Base-by-base conservation (phyloP, 2,888 invertebrate species). In the Sympetrum striolatum region DNA sequence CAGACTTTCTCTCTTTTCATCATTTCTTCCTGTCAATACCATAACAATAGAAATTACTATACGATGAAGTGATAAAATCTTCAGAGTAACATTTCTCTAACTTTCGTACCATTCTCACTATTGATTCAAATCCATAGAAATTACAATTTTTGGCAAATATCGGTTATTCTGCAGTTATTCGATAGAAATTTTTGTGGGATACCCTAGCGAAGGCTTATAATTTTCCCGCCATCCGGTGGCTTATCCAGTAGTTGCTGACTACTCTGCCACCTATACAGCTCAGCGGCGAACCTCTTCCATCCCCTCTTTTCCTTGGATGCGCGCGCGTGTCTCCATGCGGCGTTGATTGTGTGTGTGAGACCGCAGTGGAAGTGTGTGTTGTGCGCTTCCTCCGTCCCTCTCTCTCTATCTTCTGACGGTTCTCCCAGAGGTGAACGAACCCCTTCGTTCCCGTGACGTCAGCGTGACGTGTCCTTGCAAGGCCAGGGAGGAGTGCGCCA, bases 381-480 rank as follows among this genome's bases (percentile, higher is more conserved):
- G 81, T 48, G 25, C 53, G 37, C 86, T 86, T 37, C 86, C 86
- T 86, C 60, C 22, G 37, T 86, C 60, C 86, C 86, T 48, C 37
- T 60, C 58, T 35, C 60, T 58, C 81, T 81, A 25, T 81, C 81
- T 73, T 73, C 60, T 60, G 58, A 37, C 86, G 81, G 81, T 81
- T 86, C 86, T 60, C 86, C 48, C 58, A 82, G 64, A 39, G 86
- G 86, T 86, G 86, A 86, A 86, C 86, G 86, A 86, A 86, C 86
- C 60, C 86, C 64, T 22, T 37, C 86, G 86, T 86, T 86, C 86
- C 86, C 86, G 86, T 86, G 86, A 86, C 86, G 86, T 81, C 81
- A 90, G 81, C 58, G 81, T 90, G 90, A 90, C 90, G 90, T 90
- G 90, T 81, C 90, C 90, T 90, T 90, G 90, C 90, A 90, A 90